Conservation (phyloP, 2,797 vertebrate species). For the Halcyon chelicuti region DNA sequence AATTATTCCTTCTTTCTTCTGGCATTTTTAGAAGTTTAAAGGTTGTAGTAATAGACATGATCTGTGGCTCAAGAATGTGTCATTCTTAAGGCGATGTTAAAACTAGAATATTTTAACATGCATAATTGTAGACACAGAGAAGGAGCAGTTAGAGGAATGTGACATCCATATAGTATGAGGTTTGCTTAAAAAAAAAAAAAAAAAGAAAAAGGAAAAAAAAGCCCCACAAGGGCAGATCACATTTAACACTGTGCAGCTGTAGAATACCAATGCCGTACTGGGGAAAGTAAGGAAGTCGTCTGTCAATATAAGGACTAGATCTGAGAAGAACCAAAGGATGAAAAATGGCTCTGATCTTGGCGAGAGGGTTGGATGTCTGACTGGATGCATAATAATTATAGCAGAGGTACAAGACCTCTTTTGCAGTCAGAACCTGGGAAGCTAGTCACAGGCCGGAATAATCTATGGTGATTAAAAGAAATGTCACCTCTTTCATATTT, state of each 20-base stretch:
- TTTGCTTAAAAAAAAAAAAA: slow-evolving; percentile 21
- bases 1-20: background rate
- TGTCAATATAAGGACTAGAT: slow-evolving; percentile 42
- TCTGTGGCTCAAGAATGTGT: background rate
- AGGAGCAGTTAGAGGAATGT: slow-evolving; percentile 17
- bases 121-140: background rate
- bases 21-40: background rate
- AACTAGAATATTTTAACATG: background rate
- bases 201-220: background rate
- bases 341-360: slow-evolving; percentile 56
- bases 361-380: background rate
- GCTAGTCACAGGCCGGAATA: slow-evolving; percentile 36
- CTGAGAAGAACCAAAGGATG: slow-evolving; percentile 35
- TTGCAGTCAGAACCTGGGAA: slow-evolving; percentile 30
- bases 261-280: slow-evolving; percentile 2
- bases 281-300: background rate
- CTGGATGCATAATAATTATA: slow-evolving; percentile 64
- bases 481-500: slow-evolving; percentile 62
- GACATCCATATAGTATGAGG: background rate
- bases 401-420: slow-evolving; percentile 46
- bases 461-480: slow-evolving; percentile 56
- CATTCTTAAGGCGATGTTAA: background rate
- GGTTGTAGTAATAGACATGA: background rate
- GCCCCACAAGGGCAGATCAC: background rate
- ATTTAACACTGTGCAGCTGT: slow-evolving; percentile 3